Percentiles rank a stretch among this genome's conserved stretches.
Conservation (phyloP, 2,797 vertebrate species). For the Amphiprion clarkii region DNA sequence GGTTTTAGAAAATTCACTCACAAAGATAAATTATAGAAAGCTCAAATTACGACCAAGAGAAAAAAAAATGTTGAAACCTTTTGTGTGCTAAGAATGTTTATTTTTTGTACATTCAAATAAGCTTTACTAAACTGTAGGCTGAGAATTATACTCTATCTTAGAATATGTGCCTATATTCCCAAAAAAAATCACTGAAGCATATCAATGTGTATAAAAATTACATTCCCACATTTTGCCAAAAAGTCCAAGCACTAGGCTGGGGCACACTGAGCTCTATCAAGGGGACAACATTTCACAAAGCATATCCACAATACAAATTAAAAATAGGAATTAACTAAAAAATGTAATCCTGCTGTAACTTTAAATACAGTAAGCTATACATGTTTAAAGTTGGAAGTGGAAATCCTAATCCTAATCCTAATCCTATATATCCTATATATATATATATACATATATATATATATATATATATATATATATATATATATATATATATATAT, state of each 20-base stretch:
- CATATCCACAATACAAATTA: slow-evolving; percentile 21
- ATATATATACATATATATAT: no score
- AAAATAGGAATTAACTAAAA: slow-evolving; percentile 1
- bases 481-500: no score
- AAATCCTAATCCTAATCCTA: no score
- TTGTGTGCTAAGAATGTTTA: slow-evolving; percentile 29
- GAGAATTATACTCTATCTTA: slow-evolving; percentile 25
- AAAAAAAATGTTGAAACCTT: slow-evolving; percentile 18
- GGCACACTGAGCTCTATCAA: slow-evolving; percentile 7
- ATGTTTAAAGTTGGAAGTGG: slow-evolving; percentile 10
- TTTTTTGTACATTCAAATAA: slow-evolving; percentile 61
- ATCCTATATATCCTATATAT: no score
- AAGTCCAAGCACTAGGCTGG: slow-evolving; percentile 19
- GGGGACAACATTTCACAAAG: slow-evolving; percentile 21
- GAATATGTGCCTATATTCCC: slow-evolving; percentile 42
- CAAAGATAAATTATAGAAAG: not conserved
- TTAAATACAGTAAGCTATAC: slow-evolving; percentile 4
- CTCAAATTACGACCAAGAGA: slow-evolving; percentile 21
- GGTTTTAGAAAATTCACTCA: slow-evolving; percentile 11
- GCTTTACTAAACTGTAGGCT: slow-evolving; percentile 37
- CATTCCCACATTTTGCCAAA: slow-evolving; percentile 37
- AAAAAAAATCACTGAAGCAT: slow-evolving; percentile 38
- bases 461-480: no score
- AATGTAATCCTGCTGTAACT: slow-evolving; percentile 13
- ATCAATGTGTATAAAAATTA: slow-evolving; percentile 42